Percentiles rank a stretch among this genome's conserved stretches.
phyloP scores from a whole-genome alignment of 2,113 vertebrate species.

The Dromas ardeola region DNA sequence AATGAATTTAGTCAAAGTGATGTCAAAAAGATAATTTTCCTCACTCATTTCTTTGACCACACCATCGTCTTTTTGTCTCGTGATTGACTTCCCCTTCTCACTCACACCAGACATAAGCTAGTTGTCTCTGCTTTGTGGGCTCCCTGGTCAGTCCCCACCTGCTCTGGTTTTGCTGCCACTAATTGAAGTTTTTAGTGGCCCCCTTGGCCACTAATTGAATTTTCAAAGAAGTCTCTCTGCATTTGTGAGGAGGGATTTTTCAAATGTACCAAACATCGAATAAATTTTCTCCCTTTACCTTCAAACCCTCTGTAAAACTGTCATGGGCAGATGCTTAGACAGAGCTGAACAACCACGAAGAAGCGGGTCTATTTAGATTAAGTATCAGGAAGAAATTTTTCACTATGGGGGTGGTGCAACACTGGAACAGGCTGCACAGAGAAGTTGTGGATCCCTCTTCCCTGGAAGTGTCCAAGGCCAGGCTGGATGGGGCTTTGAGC shows the following conservation, averaged over 20 bases:
- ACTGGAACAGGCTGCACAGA: background rate
- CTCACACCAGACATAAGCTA: background rate
- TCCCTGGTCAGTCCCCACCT: background rate
- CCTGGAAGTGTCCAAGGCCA: background rate
- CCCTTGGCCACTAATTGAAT: background rate
- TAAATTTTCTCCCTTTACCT: background rate
- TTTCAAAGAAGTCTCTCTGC: background rate
- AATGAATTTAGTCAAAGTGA: background rate
- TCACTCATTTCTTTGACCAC: background rate
- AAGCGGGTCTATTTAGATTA: background rate
- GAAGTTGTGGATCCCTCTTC: background rate
- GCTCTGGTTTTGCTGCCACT: background rate
- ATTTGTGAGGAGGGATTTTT: background rate
- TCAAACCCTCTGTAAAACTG: background rate
- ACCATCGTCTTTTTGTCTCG: background rate
- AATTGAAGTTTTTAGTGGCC: background rate
- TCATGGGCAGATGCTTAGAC: background rate
- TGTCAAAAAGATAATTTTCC: background rate
- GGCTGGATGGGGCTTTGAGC: background rate
- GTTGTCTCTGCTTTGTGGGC: background rate
- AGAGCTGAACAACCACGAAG: accelerated
- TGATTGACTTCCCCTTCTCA: background rate
- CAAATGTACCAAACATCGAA: background rate
- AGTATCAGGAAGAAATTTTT: background rate
- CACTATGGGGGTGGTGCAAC: background rate